Evolutionary conservation across 2,113 vertebrate genomes (phyloP), one percentile per base, ranked within the genome.

Genomic region (Mesoclemmys tuberculata): DNA sequence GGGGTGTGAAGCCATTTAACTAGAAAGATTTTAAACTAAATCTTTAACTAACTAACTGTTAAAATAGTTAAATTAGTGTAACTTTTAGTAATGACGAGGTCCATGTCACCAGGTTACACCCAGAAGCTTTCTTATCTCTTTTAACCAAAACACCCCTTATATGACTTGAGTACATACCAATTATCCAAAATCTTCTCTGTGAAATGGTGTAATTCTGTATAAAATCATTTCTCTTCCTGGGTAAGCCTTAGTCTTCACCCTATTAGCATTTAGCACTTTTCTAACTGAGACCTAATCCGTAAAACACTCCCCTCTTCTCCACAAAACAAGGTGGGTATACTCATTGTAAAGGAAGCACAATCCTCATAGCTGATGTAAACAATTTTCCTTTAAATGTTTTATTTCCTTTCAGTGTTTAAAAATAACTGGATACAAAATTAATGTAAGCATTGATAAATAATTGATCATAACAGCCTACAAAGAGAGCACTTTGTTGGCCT

Each of bases 251-350:
- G 21, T 93, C 2, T 89, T 96, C 89, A 35, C 81, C 81, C 14
- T 91, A 29, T 71, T 75, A 12, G 27, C 14, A 31, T 89, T 91
- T 64, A 19, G 46, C 19, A n/a, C 51, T 93, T 38, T 85, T 84
- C 49, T 92, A 96, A 82, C 49, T 78, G 64, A 81, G 16, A 82
- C 82, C 75, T 92, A 82, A 92, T 97, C 85, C 54, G 95, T 95
- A 91, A 21, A 18, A 79, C 52, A 89, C 93, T 77, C 82, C 64
- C 82, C 74, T 55, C 22, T 89, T 74, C 61, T 87, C 82, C 88
- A 22, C 44, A 58, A 41, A 49, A 31, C 41, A 77, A 77, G 89
- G 52, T 81, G 52, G 51, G 85, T 95, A 11, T 6, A 46, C 26
- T 5, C 51, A 18, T 5, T 80, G 85, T 44, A 75, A 41, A 44